A percentile compares a stretch with the other conserved stretches of the same genome.
Conservation (phyloP, 2,888 invertebrate genomes). For the Neelides folsomi region DNA sequence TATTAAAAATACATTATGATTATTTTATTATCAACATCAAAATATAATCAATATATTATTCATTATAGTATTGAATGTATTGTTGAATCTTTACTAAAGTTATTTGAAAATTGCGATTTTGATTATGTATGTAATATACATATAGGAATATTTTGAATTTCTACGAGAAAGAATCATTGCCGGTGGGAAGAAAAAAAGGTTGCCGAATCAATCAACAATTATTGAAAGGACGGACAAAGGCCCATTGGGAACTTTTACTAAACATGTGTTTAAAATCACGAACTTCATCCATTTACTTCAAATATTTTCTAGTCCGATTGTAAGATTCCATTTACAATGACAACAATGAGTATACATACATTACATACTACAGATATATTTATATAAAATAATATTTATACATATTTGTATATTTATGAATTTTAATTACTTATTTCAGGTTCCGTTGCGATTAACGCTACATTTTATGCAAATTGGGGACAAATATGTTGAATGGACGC, state of each 20-base stretch:
- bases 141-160: constrained; percentile 56
- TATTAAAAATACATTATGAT: too few relatives aligned
- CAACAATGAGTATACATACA: too few relatives aligned
- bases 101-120: too few relatives aligned
- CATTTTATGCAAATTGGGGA: constrained; percentile 51
- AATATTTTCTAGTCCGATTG: constrained; percentile 41
- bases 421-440: constrained; percentile 37
- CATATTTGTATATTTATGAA: constrained; percentile 5
- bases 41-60: too few relatives aligned
- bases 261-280: constrained; percentile 58
- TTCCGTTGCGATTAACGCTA: constrained; percentile 50
- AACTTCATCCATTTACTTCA: constrained; percentile 56
- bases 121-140: constrained; percentile 33
- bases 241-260: constrained; percentile 53
- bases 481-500: constrained; percentile 44
- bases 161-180: constrained; percentile 56
- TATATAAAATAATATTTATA: neutral
- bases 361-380: too few relatives aligned
- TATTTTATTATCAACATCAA: too few relatives aligned
- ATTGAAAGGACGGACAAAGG: constrained; percentile 48
- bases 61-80: too few relatives aligned
- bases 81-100: too few relatives aligned
- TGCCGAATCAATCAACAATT: constrained; percentile 51
- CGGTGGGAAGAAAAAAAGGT: constrained; percentile 48
- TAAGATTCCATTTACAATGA: constrained; percentile 36